These are phyloP conservation scores for Pelagia noctiluca DNA, from an alignment of 30 jellyfish, hydroid and myxozoan species.

Conservation along the genomic window DNA sequence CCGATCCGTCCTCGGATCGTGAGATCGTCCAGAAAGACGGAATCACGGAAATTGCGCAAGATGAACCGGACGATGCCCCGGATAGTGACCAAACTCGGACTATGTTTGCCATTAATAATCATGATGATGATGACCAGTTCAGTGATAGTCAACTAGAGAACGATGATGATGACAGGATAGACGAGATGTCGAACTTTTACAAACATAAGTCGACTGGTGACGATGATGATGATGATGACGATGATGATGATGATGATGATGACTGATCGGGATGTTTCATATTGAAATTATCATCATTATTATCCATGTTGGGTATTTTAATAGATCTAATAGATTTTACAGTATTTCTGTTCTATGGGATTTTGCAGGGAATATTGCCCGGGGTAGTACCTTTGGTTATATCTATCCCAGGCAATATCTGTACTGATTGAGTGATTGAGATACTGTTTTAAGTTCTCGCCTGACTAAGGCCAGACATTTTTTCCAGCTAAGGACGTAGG, in stretches of 20 bases:
- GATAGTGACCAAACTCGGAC: slow-evolving; percentile 11
- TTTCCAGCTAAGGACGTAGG: no score
- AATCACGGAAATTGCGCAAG: slow-evolving; percentile 32
- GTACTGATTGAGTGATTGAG: no score
- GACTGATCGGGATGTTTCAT: not conserved
- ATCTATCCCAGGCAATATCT: no score
- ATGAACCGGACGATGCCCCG: slow-evolving; percentile 36
- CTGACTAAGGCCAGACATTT: no score
- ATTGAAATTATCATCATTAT: not conserved
- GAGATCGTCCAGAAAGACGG: slow-evolving; percentile 58
- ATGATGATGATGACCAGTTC: slow-evolving; percentile 10
- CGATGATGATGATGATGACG: slow-evolving; percentile 28
- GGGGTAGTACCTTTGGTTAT: not conserved
- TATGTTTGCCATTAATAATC: not conserved
- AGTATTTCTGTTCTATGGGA: not conserved
- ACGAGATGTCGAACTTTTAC: slow-evolving; percentile 25
- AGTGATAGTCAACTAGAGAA: slow-evolving; percentile 14
- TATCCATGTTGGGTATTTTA: not conserved
- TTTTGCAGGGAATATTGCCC: slow-evolving; percentile 2
- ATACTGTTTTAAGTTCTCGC: no score
- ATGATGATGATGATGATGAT: slow-evolving; percentile 41
- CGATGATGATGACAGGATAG: slow-evolving; percentile 49
- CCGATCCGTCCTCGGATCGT: slow-evolving; percentile 19
- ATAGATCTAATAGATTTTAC: not conserved
- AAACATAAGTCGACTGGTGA: not conserved